phyloP scores from a whole-genome alignment of 2,888 invertebrate genomes.

The Agelastica alni region DNA sequence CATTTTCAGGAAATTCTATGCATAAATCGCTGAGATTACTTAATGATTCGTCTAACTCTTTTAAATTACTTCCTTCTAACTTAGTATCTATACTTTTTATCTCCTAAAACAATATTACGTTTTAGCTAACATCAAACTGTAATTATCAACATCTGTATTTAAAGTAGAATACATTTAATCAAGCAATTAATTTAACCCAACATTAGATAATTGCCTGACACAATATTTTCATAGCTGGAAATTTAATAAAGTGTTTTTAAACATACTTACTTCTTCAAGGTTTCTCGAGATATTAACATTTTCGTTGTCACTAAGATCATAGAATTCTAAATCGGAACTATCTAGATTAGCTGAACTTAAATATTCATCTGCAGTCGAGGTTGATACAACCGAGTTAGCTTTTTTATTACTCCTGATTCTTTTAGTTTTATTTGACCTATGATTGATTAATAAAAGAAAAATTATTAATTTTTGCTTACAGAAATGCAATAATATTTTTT shows the following conservation, averaged over 20 bases:
- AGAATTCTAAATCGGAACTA: slow-evolving; percentile 55
- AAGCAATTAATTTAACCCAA: background rate
- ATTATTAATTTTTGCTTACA: no score
- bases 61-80: slow-evolving; percentile 41
- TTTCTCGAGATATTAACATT: slow-evolving; percentile 21
- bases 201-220: background rate
- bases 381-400: slow-evolving; percentile 30
- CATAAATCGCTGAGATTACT: slow-evolving; percentile 46
- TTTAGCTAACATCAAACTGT: no score
- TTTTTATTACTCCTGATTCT: slow-evolving; percentile 22
- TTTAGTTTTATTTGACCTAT: slow-evolving; percentile 28
- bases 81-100: slow-evolving; percentile 46
- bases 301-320: slow-evolving; percentile 54
- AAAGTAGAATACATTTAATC: no score
- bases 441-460: background rate
- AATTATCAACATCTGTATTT: no score
- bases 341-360: slow-evolving; percentile 48
- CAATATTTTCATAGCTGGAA: no score
- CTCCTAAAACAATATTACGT: slow-evolving; percentile 40
- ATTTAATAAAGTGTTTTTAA: no score
- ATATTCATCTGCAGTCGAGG: slow-evolving; percentile 47
- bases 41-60: slow-evolving; percentile 41
- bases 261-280: slow-evolving; percentile 37
- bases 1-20: slow-evolving; percentile 46
- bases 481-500: no score